Evolutionary conservation across 2,797 vertebrate genomes (phyloP).

Genomic region (Tragelaphus eurycerus): DNA sequence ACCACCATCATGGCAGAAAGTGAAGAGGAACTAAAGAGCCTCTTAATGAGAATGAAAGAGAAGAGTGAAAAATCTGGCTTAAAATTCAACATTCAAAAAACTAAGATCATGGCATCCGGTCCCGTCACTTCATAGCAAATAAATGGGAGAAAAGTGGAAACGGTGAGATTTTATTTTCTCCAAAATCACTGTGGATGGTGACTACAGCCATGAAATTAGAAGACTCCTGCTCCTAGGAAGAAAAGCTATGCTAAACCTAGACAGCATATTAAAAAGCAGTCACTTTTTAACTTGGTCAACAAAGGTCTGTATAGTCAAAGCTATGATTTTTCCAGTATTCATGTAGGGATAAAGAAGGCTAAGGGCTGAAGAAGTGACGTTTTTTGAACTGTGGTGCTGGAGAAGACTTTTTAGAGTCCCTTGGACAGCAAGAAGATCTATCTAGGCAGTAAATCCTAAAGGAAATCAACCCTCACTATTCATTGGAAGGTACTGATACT

Average conservation of each 20-base stretch:
- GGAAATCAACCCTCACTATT: neutral
- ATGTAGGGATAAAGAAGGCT: neutral
- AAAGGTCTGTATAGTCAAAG: neutral
- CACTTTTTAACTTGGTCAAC: neutral
- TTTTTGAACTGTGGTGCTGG: neutral
- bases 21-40: neutral
- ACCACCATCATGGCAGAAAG: neutral
- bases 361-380: neutral
- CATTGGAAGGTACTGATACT: neutral
- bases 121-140: neutral
- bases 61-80: neutral
- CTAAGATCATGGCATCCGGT: neutral
- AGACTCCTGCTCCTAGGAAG: neutral
- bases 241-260: neutral
- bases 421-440: neutral
- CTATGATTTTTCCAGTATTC: neutral
- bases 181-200: neutral
- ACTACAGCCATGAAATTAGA: neutral
- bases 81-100: neutral
- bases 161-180: neutral
- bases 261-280: neutral
- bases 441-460: neutral
- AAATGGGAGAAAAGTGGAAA: neutral
- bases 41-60: neutral
- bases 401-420: neutral